Conservation (phyloP, 2,888 invertebrate genomes). For the Phlogophora meticulosa region DNA sequence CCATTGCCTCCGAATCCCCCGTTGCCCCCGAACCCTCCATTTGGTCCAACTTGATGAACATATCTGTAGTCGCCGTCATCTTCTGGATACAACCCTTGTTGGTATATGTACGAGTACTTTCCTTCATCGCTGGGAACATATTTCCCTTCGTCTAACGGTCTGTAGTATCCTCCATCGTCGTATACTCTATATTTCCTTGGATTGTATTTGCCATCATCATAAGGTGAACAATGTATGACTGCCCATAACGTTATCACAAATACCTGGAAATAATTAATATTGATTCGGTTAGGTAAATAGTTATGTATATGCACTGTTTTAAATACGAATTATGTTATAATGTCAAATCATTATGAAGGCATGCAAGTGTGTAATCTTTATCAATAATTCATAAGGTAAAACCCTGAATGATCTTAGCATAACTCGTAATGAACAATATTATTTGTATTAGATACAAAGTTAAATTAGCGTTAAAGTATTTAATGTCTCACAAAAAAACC, state of each 20-base stretch:
- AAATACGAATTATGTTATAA: conserved; percentile 30
- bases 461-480: conserved; percentile 10
- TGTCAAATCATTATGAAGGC: conserved; percentile 25
- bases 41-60: conserved; percentile 83
- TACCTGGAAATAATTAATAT: conserved; percentile 74
- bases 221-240: conserved; percentile 75
- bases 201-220: conserved; percentile 82
- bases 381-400: conserved; percentile 28
- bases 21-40: conserved; percentile 76
- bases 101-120: conserved; percentile 87
- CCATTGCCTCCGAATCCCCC: conserved; percentile 73
- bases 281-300: conserved; percentile 25
- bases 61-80: conserved; percentile 89
- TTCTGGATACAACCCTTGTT: conserved; percentile 78
- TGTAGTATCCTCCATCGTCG: conserved; percentile 86
- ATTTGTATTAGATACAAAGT: conserved; percentile 5
- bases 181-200: conserved; percentile 77
- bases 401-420: conserved; percentile 17
- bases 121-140: conserved; percentile 90
- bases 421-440: conserved; percentile 8
- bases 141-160: conserved; percentile 86
- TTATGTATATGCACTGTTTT: conserved; percentile 21
- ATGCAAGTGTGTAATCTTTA: conserved; percentile 13
- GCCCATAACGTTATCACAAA: conserved; percentile 73
- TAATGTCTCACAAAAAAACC: background rate